Evolutionary conservation across 2,797 vertebrate genomes (phyloP).

Genomic region (Malurus splendens): DNA sequence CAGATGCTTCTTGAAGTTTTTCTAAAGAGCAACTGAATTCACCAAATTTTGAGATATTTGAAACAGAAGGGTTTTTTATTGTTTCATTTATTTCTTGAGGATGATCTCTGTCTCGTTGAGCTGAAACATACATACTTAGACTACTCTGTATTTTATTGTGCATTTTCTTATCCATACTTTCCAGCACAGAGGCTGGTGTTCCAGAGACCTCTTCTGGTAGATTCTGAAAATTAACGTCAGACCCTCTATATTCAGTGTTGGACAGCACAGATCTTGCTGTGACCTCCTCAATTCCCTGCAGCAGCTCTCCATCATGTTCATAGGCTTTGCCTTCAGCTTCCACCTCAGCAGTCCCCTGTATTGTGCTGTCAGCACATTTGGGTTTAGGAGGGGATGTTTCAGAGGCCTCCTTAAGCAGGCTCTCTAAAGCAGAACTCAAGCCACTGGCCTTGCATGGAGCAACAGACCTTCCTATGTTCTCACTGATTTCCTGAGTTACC

Average conservation of each 20-base stretch:
- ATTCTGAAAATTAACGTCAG: constrained; percentile 45
- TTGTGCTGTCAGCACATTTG: not conserved
- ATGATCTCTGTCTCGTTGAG: not conserved
- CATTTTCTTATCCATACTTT: not conserved
- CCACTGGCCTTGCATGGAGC: not conserved
- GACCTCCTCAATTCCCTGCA: not conserved
- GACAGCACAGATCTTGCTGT: not conserved
- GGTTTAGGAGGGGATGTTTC: not conserved
- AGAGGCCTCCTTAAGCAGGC: not conserved
- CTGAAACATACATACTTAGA: not conserved
- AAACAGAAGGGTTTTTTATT: constrained; percentile 34
- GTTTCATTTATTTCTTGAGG: constrained; percentile 57
- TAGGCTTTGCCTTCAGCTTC: not conserved
- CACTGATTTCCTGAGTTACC: not conserved
- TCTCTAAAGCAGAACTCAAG: not conserved
- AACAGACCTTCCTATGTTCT: constrained; percentile 3
- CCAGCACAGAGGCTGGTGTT: not conserved
- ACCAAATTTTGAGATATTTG: not conserved
- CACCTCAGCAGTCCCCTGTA: not conserved
- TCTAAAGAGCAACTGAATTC: constrained; percentile 30
- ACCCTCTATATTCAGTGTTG: not conserved
- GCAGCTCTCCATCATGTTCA: not conserved
- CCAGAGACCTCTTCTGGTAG: constrained; percentile 4
- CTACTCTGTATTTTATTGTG: not conserved
- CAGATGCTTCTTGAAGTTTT: constrained; percentile 48